Evolutionary conservation across 2,888 invertebrate genomes (phyloP).

Genomic region (Ichneumoninae sp.): DNA sequence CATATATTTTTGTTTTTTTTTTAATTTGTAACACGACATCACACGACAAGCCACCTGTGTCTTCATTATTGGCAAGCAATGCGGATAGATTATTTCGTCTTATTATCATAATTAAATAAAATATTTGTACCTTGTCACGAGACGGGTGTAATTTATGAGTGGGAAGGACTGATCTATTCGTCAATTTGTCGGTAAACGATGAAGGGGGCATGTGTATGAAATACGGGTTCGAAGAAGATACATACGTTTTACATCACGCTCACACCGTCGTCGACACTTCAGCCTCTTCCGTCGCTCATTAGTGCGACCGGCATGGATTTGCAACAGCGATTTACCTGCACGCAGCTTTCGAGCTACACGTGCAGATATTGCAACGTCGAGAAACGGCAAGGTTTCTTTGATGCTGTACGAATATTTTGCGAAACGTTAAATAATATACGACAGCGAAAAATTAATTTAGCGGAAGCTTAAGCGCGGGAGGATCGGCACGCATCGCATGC

Average conservation of each 20-base stretch:
- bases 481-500: too few relatives aligned
- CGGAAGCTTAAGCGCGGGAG: too few relatives aligned
- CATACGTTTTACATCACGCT: conserved; percentile 52
- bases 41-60: conserved; percentile 77
- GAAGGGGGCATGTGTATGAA: conserved; percentile 9
- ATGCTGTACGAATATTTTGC: too few relatives aligned
- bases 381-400: neutral
- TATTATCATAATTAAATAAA: conserved; percentile 82
- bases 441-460: too few relatives aligned
- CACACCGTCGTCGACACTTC: conserved; percentile 44
- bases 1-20: neutral
- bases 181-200: conserved; percentile 67
- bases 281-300: conserved; percentile 57
- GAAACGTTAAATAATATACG: too few relatives aligned
- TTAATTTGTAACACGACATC: neutral
- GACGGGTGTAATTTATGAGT: conserved; percentile 77
- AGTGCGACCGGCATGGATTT: conserved; percentile 48
- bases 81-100: conserved; percentile 78
- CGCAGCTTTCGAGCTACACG: conserved; percentile 35
- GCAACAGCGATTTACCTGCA: conserved; percentile 61
- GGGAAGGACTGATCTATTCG: conserved; percentile 69
- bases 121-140: conserved; percentile 81
- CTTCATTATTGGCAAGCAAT: conserved; percentile 77
- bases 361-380: neutral
- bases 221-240: conserved; percentile 49